Base-by-base conservation (phyloP, 1,140 invertebrate species). In the Drosophila ironensis region DNA sequence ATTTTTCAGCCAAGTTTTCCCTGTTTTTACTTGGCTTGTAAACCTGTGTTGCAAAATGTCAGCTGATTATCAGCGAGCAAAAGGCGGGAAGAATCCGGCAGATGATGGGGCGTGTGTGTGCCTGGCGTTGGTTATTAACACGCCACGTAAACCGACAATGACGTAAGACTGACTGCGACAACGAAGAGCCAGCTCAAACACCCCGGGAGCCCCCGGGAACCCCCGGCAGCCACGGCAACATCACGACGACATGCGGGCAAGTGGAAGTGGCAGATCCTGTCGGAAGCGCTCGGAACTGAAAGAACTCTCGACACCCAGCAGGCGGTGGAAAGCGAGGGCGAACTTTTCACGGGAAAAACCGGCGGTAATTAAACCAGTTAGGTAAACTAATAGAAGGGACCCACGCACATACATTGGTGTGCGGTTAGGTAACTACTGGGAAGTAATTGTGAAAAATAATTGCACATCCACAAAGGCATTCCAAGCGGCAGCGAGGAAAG, bases 161-260 rank as follows among this genome's bases (percentile, higher is more conserved):
- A 54, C 74, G 68, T 77, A 77, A 60, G 52, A 24, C 24, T 22
- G 42, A 61, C 42, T 45, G 54, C 73, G 60, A n/a, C 52, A 72
- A 77, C 53, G 53, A 67, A 64, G n/a, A n/a, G 60, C 47, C 46
- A 48, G 38, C 6, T 61, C 30, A 47, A 45, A 38, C 30, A 17
- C 37, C 17, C 25, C 38, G 19, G 17, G 25, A 22, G n/a, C n/a
- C n/a, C n/a, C n/a, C n/a, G n/a, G n/a, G n/a, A n/a, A n/a, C n/a
- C n/a, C n/a, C n/a, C n/a, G n/a, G n/a, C n/a, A n/a, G n/a, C n/a
- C n/a, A n/a, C n/a, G n/a, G n/a, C n/a, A n/a, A 27, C 27, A 17
- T 35, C 41, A 28, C 24, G 40, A n/a, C 20, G 30, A 19, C 28
- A 20, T 38, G 59, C 3, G 48, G n/a, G 16, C 6, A 24, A 8